Percentiles rank a stretch among this genome's conserved stretches.
phyloP scores from a whole-genome alignment of 1,140 invertebrate species.

The Conus betulinus region DNA sequence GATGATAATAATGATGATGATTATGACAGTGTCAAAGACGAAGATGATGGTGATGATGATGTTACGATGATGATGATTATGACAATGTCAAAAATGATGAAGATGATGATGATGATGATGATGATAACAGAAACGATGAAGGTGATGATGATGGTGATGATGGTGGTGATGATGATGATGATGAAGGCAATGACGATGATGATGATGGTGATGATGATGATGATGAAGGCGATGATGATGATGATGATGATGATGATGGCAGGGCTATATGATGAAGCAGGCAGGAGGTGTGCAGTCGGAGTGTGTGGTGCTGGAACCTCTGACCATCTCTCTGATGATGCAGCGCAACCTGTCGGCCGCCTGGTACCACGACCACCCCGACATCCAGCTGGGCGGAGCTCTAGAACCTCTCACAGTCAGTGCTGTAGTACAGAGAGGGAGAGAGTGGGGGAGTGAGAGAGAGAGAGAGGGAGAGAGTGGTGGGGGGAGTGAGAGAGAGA shows the following conservation, averaged over 20 bases:
- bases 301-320: constrained; percentile 85
- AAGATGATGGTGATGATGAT: too few relatives aligned
- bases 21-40: too few relatives aligned
- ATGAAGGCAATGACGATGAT: not conserved
- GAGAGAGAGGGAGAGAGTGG: too few relatives aligned
- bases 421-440: not conserved
- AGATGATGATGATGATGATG: not conserved
- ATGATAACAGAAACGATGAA: not conserved
- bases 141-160: not conserved
- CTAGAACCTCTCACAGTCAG: constrained; percentile 86
- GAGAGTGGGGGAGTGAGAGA: too few relatives aligned
- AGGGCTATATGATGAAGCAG: constrained; percentile 63
- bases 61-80: too few relatives aligned
- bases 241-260: constrained; percentile 32
- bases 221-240: not conserved
- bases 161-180: not conserved
- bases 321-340: constrained; percentile 86
- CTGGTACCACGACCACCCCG: constrained; percentile 89
- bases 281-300: constrained; percentile 72
- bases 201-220: constrained; percentile 13
- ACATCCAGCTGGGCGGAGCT: constrained; percentile 87
- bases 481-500: too few relatives aligned
- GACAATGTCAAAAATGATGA: too few relatives aligned
- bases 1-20: too few relatives aligned
- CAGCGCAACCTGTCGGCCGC: constrained; percentile 88